These are phyloP conservation scores for Dolomedes plantarius DNA, from an alignment of 2,888 invertebrate species.

Conservation along the genomic window DNA sequence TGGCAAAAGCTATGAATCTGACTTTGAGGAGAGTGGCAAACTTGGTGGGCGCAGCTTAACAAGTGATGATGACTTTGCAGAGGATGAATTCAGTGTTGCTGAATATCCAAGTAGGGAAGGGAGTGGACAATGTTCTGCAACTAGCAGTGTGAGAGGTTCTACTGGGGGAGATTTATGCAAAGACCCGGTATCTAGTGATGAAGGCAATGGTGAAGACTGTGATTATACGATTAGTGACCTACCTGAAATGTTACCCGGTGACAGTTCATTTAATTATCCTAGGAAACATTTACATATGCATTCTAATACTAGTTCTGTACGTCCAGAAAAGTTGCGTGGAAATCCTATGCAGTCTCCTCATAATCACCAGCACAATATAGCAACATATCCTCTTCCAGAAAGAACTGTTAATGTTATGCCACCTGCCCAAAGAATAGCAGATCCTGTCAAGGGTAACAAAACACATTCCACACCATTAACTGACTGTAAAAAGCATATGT, in stretches of 20 bases:
- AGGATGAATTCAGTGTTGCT: constrained; percentile 73
- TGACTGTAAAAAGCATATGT: constrained; percentile 32
- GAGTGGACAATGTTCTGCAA: constrained; percentile 69
- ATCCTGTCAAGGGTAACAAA: constrained; percentile 6
- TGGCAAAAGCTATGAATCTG: constrained; percentile 67
- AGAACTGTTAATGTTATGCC: constrained; percentile 42
- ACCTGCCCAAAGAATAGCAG: constrained; percentile 17
- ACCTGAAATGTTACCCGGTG: constrained; percentile 28
- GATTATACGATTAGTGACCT: constrained; percentile 35
- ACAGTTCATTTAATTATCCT: constrained; percentile 50
- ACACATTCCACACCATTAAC: constrained; percentile 53
- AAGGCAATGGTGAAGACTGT: constrained; percentile 49
- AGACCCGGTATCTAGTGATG: constrained; percentile 63
- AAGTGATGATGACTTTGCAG: constrained; percentile 74
- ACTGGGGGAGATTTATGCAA: constrained; percentile 66
- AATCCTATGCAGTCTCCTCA: constrained; percentile 30
- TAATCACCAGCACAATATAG: constrained; percentile 27
- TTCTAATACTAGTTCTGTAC: constrained; percentile 25
- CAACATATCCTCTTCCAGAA: constrained; percentile 44
- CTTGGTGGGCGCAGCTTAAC: constrained; percentile 65
- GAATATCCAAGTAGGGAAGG: constrained; percentile 61
- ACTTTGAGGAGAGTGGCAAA: constrained; percentile 70
- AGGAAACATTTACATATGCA: constrained; percentile 40
- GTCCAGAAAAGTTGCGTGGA: constrained; percentile 27
- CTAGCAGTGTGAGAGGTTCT: constrained; percentile 62